These are phyloP conservation scores for Triplophysa dalaica DNA, from an alignment of 2,113 vertebrate species.

Conservation along the genomic window DNA sequence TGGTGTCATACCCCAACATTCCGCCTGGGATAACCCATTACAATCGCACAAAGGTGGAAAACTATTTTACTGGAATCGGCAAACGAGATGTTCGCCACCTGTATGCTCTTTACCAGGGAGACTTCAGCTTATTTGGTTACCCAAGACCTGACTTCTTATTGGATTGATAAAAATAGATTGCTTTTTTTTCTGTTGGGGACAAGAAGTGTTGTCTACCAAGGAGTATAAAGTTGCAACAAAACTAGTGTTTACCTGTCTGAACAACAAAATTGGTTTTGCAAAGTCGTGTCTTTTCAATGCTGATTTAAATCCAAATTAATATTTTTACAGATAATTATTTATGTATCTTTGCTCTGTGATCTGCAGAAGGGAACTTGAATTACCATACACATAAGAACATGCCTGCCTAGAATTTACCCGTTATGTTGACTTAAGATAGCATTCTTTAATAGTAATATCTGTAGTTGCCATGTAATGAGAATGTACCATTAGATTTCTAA, in stretches of 20 bases:
- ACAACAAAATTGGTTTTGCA: neutral
- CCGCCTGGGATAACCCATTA: conserved; percentile 92
- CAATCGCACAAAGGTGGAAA: conserved; percentile 91
- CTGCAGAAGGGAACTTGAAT: no score
- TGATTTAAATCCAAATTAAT: no score
- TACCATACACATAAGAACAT: no score
- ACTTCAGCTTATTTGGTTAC: conserved; percentile 95
- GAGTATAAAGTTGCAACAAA: neutral
- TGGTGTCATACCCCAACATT: conserved; percentile 82
- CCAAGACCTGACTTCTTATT: conserved; percentile 87
- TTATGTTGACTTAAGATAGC: no score
- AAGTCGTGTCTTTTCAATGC: no score
- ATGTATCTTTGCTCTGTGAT: no score
- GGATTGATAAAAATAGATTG: conserved; percentile 66
- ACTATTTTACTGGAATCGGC: conserved; percentile 88
- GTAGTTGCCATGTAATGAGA: no score
- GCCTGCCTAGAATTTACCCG: no score
- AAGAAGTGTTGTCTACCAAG: neutral
- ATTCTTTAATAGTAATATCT: no score
- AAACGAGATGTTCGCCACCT: conserved; percentile 88
- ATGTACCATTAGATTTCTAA: no score
- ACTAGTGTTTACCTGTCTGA: neutral
- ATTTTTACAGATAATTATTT: no score
- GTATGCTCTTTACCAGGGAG: conserved; percentile 85
- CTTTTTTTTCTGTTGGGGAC: neutral